These are phyloP conservation scores for Astropecten irregularis DNA, from an alignment of 53 echinoderm and acorn worm genomes.

Conservation along the genomic window DNA sequence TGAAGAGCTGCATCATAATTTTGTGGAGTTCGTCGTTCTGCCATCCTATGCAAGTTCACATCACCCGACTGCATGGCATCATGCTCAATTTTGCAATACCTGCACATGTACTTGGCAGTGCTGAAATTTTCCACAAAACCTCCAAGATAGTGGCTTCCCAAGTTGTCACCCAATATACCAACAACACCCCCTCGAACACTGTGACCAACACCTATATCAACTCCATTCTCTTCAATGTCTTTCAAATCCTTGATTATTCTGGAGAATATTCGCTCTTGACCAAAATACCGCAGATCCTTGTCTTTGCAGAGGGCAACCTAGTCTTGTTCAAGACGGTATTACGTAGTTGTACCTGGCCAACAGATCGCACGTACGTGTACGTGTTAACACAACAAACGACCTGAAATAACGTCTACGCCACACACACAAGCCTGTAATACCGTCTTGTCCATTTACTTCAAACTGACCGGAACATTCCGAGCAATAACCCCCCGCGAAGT, in stretches of 20 bases:
- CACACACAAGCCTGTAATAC: too few relatives aligned
- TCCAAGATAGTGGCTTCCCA: constrained; percentile 43
- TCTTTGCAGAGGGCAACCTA: constrained; percentile 56
- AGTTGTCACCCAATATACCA: constrained; percentile 45
- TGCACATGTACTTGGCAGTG: neutral
- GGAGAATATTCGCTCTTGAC: constrained; percentile 12
- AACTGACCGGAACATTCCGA: too few relatives aligned
- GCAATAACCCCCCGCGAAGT: too few relatives aligned
- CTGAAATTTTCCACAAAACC: constrained; percentile 46
- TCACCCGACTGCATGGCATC: neutral
- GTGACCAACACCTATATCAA: neutral
- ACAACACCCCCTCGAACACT: neutral
- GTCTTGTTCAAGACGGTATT: too few relatives aligned
- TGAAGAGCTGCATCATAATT: neutral
- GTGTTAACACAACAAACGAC: too few relatives aligned
- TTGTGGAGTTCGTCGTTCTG: neutral
- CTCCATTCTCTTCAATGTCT: constrained; percentile 34
- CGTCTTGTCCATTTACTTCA: too few relatives aligned
- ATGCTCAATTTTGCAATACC: neutral
- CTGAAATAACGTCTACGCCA: too few relatives aligned
- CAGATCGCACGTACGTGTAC: too few relatives aligned
- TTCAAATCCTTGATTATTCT: constrained; percentile 23
- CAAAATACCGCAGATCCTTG: constrained; percentile 12
- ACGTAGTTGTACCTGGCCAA: too few relatives aligned
- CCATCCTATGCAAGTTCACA: too few relatives aligned